Evolutionary conservation across 2,888 invertebrate species (phyloP).

Genomic region (Polymixis lichenea): DNA sequence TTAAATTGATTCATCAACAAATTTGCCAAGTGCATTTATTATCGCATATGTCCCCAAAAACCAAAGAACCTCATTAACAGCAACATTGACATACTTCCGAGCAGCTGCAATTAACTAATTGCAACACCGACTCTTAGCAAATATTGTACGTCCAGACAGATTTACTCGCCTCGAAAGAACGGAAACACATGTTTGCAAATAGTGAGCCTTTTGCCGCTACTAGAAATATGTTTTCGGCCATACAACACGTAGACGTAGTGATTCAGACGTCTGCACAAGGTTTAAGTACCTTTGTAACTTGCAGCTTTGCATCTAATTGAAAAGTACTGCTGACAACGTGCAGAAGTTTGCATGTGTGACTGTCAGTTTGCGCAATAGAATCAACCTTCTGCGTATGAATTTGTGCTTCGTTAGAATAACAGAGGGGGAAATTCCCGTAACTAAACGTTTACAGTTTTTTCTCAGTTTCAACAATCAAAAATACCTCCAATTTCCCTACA

Average conservation of each 20-base stretch:
- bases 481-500: neutral
- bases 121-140: constrained; percentile 16
- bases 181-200: constrained; percentile 28
- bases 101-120: constrained; percentile 44
- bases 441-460: no score
- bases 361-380: neutral
- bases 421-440: no score
- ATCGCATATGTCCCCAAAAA: neutral
- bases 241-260: constrained; percentile 45
- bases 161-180: constrained; percentile 29
- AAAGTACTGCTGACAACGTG: neutral
- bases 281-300: constrained; percentile 24
- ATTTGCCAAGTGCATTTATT: neutral
- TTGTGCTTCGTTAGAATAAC: neutral
- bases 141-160: constrained; percentile 15
- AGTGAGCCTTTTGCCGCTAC: constrained; percentile 46
- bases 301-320: neutral
- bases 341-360: neutral
- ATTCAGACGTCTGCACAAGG: constrained; percentile 39
- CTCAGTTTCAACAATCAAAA: neutral
- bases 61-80: constrained; percentile 19
- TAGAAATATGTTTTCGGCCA: constrained; percentile 46
- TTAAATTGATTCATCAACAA: neutral
- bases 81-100: constrained; percentile 22
- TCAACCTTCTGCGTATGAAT: neutral